phyloP scores from a whole-genome alignment of 1,140 invertebrate genomes.

The Pentalonia nigronervosa region DNA sequence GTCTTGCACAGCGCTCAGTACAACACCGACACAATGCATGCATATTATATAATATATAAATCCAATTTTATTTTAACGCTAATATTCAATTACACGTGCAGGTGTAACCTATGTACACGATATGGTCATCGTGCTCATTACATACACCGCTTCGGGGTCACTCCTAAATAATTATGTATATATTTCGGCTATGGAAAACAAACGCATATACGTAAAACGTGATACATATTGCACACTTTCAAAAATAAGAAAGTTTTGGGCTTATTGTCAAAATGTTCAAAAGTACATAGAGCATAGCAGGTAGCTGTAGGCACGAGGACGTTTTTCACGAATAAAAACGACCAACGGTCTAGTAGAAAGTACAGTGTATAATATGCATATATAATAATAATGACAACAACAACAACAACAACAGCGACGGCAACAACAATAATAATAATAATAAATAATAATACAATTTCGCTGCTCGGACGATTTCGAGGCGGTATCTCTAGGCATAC shows the following conservation, averaged over 20 bases:
- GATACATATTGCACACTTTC: slow-evolving; percentile 22
- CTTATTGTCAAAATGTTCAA: neutral
- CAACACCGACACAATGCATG: neutral
- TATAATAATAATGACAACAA: neutral
- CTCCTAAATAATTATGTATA: neutral
- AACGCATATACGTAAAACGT: slow-evolving; percentile 26
- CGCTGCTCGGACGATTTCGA: slow-evolving; percentile 16
- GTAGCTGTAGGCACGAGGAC: neutral
- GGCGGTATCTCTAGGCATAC: neutral
- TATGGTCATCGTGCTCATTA: neutral
- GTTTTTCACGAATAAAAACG: neutral
- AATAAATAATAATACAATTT: neutral
- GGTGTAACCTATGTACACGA: neutral
- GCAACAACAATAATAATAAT: neutral
- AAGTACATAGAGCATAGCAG: neutral
- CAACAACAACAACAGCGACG: neutral
- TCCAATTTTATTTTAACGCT: neutral
- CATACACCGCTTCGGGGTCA: neutral
- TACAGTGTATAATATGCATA: neutral
- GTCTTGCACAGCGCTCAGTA: neutral
- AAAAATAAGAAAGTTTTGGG: slow-evolving; percentile 26
- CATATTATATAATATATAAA: neutral
- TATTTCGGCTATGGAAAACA: neutral
- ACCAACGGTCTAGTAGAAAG: slow-evolving; percentile 28
- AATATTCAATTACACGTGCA: neutral